A percentile compares a stretch with the other conserved stretches of the same genome.
phyloP scores from a whole-genome alignment of 92 coral and sea anemone genomes.

The Umimayanthus chanpuru region DNA sequence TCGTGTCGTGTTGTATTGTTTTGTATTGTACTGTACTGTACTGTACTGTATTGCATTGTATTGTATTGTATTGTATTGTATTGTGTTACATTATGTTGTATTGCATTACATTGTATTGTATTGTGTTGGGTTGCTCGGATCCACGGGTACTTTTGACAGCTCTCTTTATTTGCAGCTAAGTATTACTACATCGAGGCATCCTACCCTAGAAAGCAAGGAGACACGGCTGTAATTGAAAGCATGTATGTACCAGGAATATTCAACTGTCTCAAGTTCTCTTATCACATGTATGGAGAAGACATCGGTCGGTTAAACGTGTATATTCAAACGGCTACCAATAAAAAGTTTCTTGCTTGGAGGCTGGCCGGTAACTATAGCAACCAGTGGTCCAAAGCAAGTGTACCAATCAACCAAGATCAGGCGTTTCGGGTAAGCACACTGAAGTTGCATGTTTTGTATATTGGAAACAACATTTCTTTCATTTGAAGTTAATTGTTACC shows the following conservation, averaged over 20 bases:
- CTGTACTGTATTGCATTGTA: neutral
- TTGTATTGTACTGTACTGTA: neutral
- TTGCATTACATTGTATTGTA: no score
- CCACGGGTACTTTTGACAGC: neutral
- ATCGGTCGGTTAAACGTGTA: conserved; percentile 37
- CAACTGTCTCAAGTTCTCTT: conserved; percentile 17
- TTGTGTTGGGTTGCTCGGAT: neutral
- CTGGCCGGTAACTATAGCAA: conserved; percentile 16
- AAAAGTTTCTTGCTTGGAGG: neutral
- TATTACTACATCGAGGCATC: conserved; percentile 29
- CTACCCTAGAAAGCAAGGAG: conserved; percentile 25
- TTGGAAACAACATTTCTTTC: neutral
- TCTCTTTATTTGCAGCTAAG: neutral
- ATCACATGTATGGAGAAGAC: conserved; percentile 41
- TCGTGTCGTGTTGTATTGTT: neutral
- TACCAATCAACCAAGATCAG: conserved; percentile 14
- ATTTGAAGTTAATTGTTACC: neutral
- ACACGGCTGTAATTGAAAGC: conserved; percentile 18
- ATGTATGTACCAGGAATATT: conserved; percentile 20
- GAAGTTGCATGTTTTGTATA: neutral
- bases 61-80: neutral
- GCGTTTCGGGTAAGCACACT: conserved; percentile 7
- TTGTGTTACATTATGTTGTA: neutral
- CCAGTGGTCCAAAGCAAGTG: conserved; percentile 26
- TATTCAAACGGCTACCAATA: neutral